Base-by-base conservation (phyloP, 2,888 invertebrate species). In the Xanthostigma xanthostigma region DNA sequence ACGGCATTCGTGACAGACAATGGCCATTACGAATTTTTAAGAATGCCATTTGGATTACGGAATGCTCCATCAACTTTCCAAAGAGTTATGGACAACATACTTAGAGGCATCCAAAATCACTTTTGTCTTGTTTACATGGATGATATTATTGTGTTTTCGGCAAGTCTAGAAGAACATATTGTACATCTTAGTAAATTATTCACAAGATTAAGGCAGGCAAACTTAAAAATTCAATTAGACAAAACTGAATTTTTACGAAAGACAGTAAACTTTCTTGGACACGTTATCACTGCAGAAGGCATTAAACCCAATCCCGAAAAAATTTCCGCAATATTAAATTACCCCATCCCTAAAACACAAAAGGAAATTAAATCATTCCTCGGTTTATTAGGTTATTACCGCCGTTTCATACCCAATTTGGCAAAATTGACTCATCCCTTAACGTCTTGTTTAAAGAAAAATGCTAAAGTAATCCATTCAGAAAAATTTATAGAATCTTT, bases 231-330 rank as follows among this genome's bases (percentile, higher is more conserved):
- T 2, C 57, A 62, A 53, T 56, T 59, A 0, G 62, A 64, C 17
- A 63, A 63, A 52, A 60, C 60, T 38, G 60, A 63, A 55, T 64
- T 64, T 36, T 48, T 62, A 8, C 46, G 57, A n/a, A 51, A 53
- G 17, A 61, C 64, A 57, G 61, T 66, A 10, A 57, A 58, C 1
- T 66, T 60, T 47, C 46, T 67, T 33, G 65, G 66, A 2, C 64
- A 62, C 39, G 57, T 62, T 2, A 61, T 66, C 2, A 58, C 61
- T 1, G 55, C 49, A 14, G 58, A 64, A 44, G 63, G 61, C 14
- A 57, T 63, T 0, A 60, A 59, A 45, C 64, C 67, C 4, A 61
- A 64, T 49, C 62, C 62, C 2, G 55, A 57, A 8, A 60, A 61
- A 54, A 51, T 58, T 10, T 44, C 52, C 46, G 54, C 57, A 3